Evolutionary conservation across 2,888 invertebrate genomes (phyloP), one percentile per base, ranked within the genome.

Genomic region (Philopedon plagiatum): DNA sequence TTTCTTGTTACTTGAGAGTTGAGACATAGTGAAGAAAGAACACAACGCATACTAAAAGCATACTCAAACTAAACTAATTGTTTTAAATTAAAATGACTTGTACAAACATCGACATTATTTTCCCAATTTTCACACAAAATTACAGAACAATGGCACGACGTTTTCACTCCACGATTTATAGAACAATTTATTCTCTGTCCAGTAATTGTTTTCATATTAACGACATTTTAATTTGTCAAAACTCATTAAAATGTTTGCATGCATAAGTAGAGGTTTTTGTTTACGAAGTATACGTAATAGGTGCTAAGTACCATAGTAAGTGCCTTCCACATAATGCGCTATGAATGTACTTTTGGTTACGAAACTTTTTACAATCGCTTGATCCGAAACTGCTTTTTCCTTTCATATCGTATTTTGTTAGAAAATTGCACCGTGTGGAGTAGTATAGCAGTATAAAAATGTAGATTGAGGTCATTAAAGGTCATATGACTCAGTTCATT

Each of bases 101-200:
- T 56, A 41, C 41, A 58, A 58, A 41, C 26, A 56, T 15, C 34
- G 9, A n/a, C 37, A 26, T 41, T 1, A 41, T 41, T 58, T 58
- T 58, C 23, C 39, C n/a, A 41, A 58, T 39, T 58, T 58, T 58
- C 58, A 58, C 58, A 58, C 41, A 23, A 26, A 11, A 58, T 58
- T 58, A 41, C 58, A 21, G 21, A 58, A 58, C 58, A 58, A 58
- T 58, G 15, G 58, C 15, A 58, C 41, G 15, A 41, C 15, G 41
- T 58, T 58, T 58, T 58, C 39, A 26, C 5, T 37, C 23, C 41
- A 58, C 39, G 58, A 39, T 39, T 26, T 34, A n/a, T 39, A 57
- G 26, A 5, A 26, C 15, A 58, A 23, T 54, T 18, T 15, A 29
- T 32, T 32, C 5, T 15, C 15, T 41, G 37, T 15, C 58, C 8